Evolutionary conservation across 2,797 vertebrate genomes (phyloP).

Genomic region (Gila robusta): DNA sequence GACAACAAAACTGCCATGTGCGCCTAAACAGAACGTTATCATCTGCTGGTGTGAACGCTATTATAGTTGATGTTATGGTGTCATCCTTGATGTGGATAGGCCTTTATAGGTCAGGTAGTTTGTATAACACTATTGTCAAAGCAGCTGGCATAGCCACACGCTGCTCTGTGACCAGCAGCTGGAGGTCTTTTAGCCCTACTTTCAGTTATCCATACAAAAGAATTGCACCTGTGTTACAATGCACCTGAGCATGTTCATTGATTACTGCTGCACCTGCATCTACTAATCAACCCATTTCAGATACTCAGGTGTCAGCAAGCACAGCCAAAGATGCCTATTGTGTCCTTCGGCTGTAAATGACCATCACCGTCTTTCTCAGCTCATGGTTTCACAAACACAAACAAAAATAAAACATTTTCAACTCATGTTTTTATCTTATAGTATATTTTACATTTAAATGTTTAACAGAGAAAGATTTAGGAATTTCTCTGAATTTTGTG

Average conservation of each 20-base stretch:
- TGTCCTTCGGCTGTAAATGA: background rate
- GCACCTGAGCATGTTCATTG: slow-evolving; percentile 48
- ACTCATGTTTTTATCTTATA: background rate
- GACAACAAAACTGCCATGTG: background rate
- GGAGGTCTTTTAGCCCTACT: slow-evolving; percentile 21
- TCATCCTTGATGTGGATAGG: background rate
- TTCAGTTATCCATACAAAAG: slow-evolving; percentile 29
- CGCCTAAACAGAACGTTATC: background rate
- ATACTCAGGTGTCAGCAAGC: slow-evolving; percentile 47
- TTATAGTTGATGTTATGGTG: background rate
- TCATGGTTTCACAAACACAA: background rate
- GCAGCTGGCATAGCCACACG: slow-evolving; percentile 12
- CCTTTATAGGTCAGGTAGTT: background rate
- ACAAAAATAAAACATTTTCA: background rate
- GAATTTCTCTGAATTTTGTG: background rate
- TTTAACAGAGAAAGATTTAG: background rate
- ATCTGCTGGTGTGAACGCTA: background rate
- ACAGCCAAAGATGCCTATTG: slow-evolving; percentile 33
- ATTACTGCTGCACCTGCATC: slow-evolving; percentile 43
- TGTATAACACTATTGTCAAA: slow-evolving; percentile 6
- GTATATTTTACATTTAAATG: background rate
- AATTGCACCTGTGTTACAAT: slow-evolving; percentile 42
- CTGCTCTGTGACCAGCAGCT: slow-evolving; percentile 35
- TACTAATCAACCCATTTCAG: slow-evolving; percentile 46
- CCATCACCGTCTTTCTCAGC: background rate